Evolutionary conservation across 2,113 vertebrate genomes (phyloP).

Genomic region (Triplophysa tibetana): DNA sequence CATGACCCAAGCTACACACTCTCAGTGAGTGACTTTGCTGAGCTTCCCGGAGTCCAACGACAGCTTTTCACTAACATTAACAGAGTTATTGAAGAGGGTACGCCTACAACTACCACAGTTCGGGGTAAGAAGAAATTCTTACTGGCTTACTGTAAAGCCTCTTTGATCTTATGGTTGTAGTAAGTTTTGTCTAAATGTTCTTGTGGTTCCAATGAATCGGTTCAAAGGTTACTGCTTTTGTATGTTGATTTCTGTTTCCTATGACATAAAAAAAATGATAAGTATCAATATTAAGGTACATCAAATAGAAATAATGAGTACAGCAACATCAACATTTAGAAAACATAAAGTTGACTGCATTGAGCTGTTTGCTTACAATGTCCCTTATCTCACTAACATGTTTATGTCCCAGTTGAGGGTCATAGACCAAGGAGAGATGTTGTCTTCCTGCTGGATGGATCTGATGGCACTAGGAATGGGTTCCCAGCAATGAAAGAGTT

Average conservation of each 20-base stretch:
- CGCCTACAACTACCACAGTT: background rate
- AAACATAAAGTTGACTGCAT: background rate
- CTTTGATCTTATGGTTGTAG: background rate
- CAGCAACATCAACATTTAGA: background rate
- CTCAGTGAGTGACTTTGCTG: constrained; percentile 45
- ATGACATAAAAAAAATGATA: background rate
- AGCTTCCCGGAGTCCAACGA: constrained; percentile 48
- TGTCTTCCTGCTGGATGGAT: constrained; percentile 55
- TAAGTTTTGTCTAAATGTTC: background rate
- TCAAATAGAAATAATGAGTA: constrained; percentile 14
- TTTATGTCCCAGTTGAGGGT: background rate
- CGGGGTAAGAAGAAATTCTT: constrained; percentile 16
- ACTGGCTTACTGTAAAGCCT: background rate
- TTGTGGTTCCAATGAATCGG: background rate
- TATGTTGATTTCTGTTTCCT: too few relatives aligned
- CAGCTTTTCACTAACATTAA: constrained; percentile 45
- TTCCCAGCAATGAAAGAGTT: constrained; percentile 78
- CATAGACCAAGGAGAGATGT: constrained; percentile 44
- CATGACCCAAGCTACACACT: constrained; percentile 50
- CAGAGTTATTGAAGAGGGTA: background rate
- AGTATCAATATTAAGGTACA: constrained; percentile 44
- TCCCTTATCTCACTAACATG: too few relatives aligned
- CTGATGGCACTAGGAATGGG: constrained; percentile 50
- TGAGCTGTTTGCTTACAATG: background rate
- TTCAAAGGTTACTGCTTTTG: too few relatives aligned